Evolutionary conservation across 2,888 invertebrate genomes (phyloP), one percentile per base, ranked within the genome.

Genomic region (Nomada lathburiana): DNA sequence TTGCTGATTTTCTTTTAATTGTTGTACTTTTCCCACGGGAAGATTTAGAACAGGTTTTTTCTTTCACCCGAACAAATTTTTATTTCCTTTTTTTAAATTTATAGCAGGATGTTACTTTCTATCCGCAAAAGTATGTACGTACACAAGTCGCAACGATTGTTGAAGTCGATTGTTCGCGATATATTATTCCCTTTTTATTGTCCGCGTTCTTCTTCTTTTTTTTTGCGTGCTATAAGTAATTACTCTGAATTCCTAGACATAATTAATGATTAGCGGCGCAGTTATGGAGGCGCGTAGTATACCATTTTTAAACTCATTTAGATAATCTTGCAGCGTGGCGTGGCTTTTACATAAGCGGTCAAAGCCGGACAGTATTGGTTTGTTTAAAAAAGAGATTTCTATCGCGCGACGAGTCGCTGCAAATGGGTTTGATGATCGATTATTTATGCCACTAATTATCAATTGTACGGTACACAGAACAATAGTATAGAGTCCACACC

Each of bases 251-350:
- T 77, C 44, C 53, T 52, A 53, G 20, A 65, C 53, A 20, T 63
- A 74, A 69, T 78, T 74, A 69, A 74, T 13, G 29, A 68, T 63
- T 42, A 29, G 9, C 9, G n/a, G 50, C 62, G 18, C 1, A 73
- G 36, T 78, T 55, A 73, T 20, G 20, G 53, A 20, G 68, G 26
- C 20, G 9, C 52, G n/a, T 13, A 26, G 53, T 67, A 64, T 47
- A 3, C 26, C 50, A 18, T 72, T 65, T 72, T 65, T 60, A 18
- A 57, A 63, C 57, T 74, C 68, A 55, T 73, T 68, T 73, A 50
- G 68, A 69, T 69, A 68, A 63, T 78, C 23, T 44, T 67, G 36
- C 50, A 26, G 16, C 1, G 1, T 29, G 67, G 65, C 1, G 36
- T 23, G 10, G 10, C 42, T 47, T 74, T 78, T 74, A 69, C 42